Conservation (phyloP, 2,888 invertebrate species). For the Sylvicola cinctus region DNA sequence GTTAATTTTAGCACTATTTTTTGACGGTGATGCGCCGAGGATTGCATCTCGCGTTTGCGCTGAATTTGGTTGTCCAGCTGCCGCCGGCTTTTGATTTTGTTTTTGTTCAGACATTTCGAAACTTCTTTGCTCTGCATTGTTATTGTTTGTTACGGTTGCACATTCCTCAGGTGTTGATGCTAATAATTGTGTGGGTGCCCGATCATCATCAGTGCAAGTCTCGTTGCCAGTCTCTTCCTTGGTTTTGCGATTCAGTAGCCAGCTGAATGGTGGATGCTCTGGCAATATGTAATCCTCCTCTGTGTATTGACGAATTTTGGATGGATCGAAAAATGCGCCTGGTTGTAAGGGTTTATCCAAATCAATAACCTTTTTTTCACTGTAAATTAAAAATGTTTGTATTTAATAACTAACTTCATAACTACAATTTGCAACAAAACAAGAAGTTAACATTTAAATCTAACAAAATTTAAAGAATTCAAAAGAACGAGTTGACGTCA, state of each 20-base stretch:
- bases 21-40: no score
- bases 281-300: conserved; percentile 33
- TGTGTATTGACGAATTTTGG: conserved; percentile 33
- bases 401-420: neutral
- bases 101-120: no score
- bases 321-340: conserved; percentile 54
- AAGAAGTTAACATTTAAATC: no score
- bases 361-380: conserved; percentile 45
- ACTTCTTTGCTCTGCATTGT: no score
- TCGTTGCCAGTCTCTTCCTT: conserved; percentile 17
- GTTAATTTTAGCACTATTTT: no score
- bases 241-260: conserved; percentile 17
- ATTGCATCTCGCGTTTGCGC: no score
- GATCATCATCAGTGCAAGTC: conserved; percentile 4
- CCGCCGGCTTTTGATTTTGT: no score
- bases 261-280: conserved; percentile 46
- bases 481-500: no score
- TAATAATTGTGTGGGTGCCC: conserved; percentile 8
- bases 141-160: conserved; percentile 10
- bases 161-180: conserved; percentile 8
- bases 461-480: no score
- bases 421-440: conserved; percentile 4
- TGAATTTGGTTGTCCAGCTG: no score
- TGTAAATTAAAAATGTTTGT: conserved; percentile 19
- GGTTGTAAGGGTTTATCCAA: conserved; percentile 51